A percentile compares a stretch with the other conserved stretches of the same genome.
Evolutionary conservation across 2,113 vertebrate species (phyloP).

Genomic region (Thymallus thymallus): DNA sequence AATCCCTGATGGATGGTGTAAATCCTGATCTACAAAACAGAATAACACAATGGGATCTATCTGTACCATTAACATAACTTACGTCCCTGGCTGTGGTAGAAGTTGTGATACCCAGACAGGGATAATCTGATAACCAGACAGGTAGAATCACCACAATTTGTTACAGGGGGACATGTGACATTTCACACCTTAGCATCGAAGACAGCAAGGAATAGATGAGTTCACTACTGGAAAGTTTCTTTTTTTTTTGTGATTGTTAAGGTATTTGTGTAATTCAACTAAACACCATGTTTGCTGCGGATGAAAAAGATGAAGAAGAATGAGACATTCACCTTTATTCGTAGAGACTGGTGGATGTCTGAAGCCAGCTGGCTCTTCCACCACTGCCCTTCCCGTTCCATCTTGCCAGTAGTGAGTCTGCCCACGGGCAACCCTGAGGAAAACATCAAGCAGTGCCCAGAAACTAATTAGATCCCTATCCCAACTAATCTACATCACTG

Average conservation of each 20-base stretch:
- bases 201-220: slow-evolving; percentile 8
- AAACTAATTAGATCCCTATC: no score
- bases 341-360: slow-evolving; percentile 74
- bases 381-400: slow-evolving; percentile 74
- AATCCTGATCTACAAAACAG: background rate
- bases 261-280: background rate
- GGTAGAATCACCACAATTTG: background rate
- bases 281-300: background rate
- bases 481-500: no score
- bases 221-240: background rate
- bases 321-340: slow-evolving; percentile 70
- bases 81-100: background rate
- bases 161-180: slow-evolving; percentile 24
- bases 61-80: background rate
- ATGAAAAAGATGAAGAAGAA: background rate
- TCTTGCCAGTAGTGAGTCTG: slow-evolving; percentile 33
- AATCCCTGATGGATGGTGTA: background rate
- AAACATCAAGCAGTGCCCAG: background rate
- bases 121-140: background rate
- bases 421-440: background rate
- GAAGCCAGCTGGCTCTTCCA: slow-evolving; percentile 77
- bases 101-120: background rate
- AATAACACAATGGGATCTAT: background rate
- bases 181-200: slow-evolving; percentile 39
- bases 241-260: background rate